phyloP scores from a whole-genome alignment of 2,113 vertebrate species.

The Onychorhynchus coronatus region DNA sequence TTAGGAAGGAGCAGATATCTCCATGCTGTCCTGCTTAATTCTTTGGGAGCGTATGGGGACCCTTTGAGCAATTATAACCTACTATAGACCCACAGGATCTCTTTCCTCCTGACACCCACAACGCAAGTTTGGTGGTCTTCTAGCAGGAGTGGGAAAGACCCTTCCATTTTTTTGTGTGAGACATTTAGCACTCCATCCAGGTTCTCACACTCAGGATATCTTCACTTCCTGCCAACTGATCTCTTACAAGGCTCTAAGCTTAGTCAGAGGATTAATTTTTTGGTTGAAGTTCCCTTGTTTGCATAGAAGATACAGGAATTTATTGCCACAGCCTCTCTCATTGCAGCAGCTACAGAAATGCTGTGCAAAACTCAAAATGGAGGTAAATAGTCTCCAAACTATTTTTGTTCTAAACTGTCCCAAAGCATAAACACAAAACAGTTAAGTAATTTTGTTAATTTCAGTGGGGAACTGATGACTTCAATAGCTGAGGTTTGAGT shows the following conservation, averaged over 20 bases:
- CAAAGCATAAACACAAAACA: neutral
- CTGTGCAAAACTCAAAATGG: neutral
- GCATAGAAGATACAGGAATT: neutral
- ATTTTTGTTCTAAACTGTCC: neutral
- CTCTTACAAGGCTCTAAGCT: neutral
- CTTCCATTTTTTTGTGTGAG: neutral
- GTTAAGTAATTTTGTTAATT: neutral
- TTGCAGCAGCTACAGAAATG: neutral
- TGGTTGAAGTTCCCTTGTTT: neutral
- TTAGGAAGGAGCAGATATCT: neutral
- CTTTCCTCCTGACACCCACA: neutral
- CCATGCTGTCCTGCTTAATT: neutral
- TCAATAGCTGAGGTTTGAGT: neutral
- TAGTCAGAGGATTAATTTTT: neutral
- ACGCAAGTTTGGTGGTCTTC: fast-evolving
- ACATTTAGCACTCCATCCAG: fast-evolving
- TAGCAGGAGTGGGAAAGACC: neutral
- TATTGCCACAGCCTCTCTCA: neutral
- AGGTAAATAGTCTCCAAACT: neutral
- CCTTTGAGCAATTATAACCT: neutral
- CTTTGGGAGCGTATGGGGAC: too few species aligned
- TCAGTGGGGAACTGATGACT: neutral
- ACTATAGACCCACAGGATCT: neutral
- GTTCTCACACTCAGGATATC: neutral
- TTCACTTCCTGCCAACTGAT: neutral